Base-by-base conservation (phyloP, 1,140 invertebrate genomes). In the Heliconius hermathena region DNA sequence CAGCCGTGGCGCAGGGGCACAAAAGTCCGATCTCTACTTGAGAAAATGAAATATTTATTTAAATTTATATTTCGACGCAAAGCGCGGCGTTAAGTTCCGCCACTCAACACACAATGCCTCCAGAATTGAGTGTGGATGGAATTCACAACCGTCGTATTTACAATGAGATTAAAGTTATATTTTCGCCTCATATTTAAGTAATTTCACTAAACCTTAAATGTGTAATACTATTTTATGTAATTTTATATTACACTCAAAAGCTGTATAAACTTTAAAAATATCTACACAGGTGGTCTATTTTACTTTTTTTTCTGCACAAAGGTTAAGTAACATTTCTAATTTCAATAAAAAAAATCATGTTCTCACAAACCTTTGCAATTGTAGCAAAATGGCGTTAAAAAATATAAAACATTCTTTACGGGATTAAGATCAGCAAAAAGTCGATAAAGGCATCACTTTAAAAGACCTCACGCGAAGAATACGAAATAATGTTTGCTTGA, bases 381-480 rank as follows among this genome's bases (percentile, higher is more conserved):
- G 76, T 82, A 52, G 26, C 79, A 77, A 81, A 85, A 81, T 78
- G 60, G 66, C 77, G 60, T 52, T 73, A 77, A 76, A 78, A 46
- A 66, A 52, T 66, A 66, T 66, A 66, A 29, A 66, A 82, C 84
- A 88, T 90, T 89, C 87, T 81, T 82, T 74, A 74, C 74, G 57
- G 74, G 88, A 88, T 89, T 88, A 88, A 46, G 13, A 0, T 26
- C 33, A 72, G 38, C 57, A 84, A 84, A 85, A 84, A 83, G 57
- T 71, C 41, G 72, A 74, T 82, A 73, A 77, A 83, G 36, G 49
- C 29, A 66, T 29, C 6, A 60, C 73, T n/a, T 74, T 78, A 81
- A 83, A 81, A 82, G 87, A 83, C 89, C 87, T 87, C 89, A 90
- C 88, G 82, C 88, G 84, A 84, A 74, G 60, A 29, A 29, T 6